Evolutionary conservation across 2,888 invertebrate genomes (phyloP), one percentile per base, ranked within the genome.

Genomic region (Erebia palarica): DNA sequence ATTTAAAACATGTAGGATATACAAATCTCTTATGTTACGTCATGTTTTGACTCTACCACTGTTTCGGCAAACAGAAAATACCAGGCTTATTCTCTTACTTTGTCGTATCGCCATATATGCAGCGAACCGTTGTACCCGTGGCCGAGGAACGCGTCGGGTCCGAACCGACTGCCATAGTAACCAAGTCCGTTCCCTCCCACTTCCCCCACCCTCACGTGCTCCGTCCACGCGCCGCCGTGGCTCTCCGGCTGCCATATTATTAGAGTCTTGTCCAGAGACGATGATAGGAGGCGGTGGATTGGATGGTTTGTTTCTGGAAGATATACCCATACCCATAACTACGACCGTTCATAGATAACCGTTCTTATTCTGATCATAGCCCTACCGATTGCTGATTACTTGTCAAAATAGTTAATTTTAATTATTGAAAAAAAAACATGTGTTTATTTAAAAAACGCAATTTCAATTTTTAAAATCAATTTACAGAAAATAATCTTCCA

Each of bases 181-280:
- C 99, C 99, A n/a, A 98, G 93, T 0, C 97, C 97, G 85, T 97
- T 98, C 0, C 99, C 99, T 1, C 99, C 99, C 21, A 98, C 97
- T 85, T 97, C 98, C 0, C 99, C 99, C 2, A 99, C 96, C 58
- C 98, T 93, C 1, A 96, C 95, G 68, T 94, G 94, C 82, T 98
- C 98, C 72, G 96, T 92, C 99, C 99, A 99, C 63, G 97, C 93
- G 0, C 95, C 96, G 8, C 18, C 78, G 63, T 66, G 79, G 10
- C 94, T 65, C 44, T 88, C 95, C 2, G 95, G 95, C 78, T 96
- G 95, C 99, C 99, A 99, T 42, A 99, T 94, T 53, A 99, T 96
- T 82, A 98, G 95, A 0, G 97, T 97, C 85, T 98, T 98, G 88
- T 99, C 99, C 81, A 98, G 95, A 0, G 98, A 99, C 1, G 97